Percentiles rank a stretch among this genome's conserved stretches.
Evolutionary conservation across 2,888 invertebrate species (phyloP).

Genomic region (Cataglyphis cursor): DNA sequence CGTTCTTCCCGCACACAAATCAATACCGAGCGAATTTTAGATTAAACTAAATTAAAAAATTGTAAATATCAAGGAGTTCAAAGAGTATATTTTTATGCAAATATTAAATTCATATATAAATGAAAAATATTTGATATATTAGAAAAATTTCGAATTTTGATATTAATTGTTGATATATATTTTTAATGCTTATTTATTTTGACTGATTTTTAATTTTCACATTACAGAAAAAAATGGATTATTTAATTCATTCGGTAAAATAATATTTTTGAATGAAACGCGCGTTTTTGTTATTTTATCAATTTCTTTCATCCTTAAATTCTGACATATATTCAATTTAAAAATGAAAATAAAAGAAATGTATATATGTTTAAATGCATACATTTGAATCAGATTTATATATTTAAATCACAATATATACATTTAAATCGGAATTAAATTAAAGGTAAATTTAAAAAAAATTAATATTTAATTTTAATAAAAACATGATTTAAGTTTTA

Average conservation of each 20-base stretch:
- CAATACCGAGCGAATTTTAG: not conserved
- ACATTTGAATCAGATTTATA: not conserved
- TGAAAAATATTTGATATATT: not conserved
- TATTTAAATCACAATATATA: not conserved
- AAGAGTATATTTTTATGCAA: not conserved
- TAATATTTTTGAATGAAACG: not conserved
- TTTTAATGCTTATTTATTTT: not conserved
- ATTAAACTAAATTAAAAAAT: not conserved
- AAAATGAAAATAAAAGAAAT: not conserved
- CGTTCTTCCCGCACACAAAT: not conserved
- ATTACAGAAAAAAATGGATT: not conserved
- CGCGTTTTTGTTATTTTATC: too few species aligned
- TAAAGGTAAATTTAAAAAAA: not conserved
- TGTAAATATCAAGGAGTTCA: not conserved
- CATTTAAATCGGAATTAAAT: not conserved
- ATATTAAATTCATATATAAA: not conserved
- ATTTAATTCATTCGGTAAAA: slow-evolving; percentile 1
- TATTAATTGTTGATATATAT: too few species aligned
- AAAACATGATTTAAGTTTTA: not conserved
- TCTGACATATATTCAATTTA: not conserved
- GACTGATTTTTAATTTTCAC: not conserved
- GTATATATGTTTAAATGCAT: not conserved
- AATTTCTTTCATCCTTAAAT: not conserved
- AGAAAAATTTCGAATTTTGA: not conserved
- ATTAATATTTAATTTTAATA: not conserved